Percentiles rank a stretch among this genome's conserved stretches.
Conservation (phyloP, 1,140 invertebrate species). For the Drosophila lacertosa region DNA sequence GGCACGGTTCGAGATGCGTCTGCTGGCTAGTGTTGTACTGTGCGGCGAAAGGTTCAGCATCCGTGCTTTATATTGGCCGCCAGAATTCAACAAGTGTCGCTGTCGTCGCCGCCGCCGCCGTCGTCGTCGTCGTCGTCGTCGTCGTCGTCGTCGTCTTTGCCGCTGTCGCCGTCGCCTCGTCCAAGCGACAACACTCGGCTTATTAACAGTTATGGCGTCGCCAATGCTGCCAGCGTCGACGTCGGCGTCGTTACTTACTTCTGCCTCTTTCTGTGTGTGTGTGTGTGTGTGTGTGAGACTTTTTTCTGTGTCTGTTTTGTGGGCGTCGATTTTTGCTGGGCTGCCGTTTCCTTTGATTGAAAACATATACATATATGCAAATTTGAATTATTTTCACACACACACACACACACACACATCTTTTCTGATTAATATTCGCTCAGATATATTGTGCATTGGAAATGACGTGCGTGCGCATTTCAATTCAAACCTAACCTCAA, state of each 20-base stretch:
- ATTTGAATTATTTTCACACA: conserved; percentile 64
- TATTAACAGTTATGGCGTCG: conserved; percentile 66
- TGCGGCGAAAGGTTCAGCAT: conserved; percentile 74
- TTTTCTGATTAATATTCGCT: conserved; percentile 71
- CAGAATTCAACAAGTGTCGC: conserved; percentile 70
- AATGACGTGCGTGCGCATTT: conserved; percentile 49
- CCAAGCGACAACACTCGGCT: conserved; percentile 45
- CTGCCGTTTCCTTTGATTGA: conserved; percentile 61
- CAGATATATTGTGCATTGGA: conserved; percentile 43
- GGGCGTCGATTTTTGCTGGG: conserved; percentile 22
- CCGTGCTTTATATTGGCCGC: conserved; percentile 70
- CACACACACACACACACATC: too few relatives aligned
- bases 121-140: conserved; percentile 19
- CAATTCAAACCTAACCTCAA: conserved; percentile 36
- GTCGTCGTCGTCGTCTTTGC: not conserved
- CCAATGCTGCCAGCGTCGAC: too few relatives aligned
- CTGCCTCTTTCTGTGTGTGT: not conserved
- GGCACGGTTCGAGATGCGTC: conserved; percentile 58
- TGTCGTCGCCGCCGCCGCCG: not conserved
- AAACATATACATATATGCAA: conserved; percentile 65
- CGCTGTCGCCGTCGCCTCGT: conserved; percentile 17
- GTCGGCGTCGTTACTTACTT: too few relatives aligned
- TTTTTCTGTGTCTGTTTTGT: conserved; percentile 24
- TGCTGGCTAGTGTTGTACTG: conserved; percentile 68
- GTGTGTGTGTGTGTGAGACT: conserved; percentile 10